phyloP scores from a whole-genome alignment of 37 sponge, comb jelly and placozoan species.

The Eunapius fragilis region DNA sequence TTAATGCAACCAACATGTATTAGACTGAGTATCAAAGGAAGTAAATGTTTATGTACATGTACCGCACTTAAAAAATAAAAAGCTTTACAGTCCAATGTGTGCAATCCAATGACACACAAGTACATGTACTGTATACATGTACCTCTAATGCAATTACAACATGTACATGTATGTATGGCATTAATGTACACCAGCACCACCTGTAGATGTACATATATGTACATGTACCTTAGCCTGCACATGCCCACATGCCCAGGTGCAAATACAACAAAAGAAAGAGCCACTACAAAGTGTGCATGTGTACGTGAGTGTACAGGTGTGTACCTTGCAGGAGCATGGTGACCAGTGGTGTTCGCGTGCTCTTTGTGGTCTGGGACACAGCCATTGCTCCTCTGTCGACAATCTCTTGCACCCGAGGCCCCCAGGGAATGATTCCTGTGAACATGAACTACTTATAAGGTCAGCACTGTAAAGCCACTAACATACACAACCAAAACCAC shows the following conservation, averaged over 20 bases:
- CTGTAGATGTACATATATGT: background rate
- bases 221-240: background rate
- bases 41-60: too few species aligned
- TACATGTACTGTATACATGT: too few species aligned
- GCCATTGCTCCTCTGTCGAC: slow-evolving; percentile 65
- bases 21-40: too few species aligned
- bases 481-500: background rate
- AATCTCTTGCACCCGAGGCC: slow-evolving; percentile 58
- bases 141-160: too few species aligned
- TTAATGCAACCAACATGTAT: too few species aligned
- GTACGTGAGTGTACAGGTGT: background rate
- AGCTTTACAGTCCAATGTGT: too few species aligned
- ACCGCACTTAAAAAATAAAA: too few species aligned
- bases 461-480: background rate
- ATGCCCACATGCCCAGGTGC: background rate
- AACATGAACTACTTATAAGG: background rate
- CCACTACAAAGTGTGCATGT: too few species aligned
- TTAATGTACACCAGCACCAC: too few species aligned
- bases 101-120: too few species aligned
- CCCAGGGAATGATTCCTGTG: slow-evolving; percentile 86
- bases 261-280: too few species aligned
- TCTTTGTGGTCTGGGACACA: slow-evolving; percentile 56
- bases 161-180: too few species aligned
- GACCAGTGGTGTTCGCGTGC: slow-evolving; percentile 73
- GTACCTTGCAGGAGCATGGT: slow-evolving; percentile 86